Evolutionary conservation across 2,888 invertebrate genomes (phyloP).

Genomic region (Slavum lentiscoides): DNA sequence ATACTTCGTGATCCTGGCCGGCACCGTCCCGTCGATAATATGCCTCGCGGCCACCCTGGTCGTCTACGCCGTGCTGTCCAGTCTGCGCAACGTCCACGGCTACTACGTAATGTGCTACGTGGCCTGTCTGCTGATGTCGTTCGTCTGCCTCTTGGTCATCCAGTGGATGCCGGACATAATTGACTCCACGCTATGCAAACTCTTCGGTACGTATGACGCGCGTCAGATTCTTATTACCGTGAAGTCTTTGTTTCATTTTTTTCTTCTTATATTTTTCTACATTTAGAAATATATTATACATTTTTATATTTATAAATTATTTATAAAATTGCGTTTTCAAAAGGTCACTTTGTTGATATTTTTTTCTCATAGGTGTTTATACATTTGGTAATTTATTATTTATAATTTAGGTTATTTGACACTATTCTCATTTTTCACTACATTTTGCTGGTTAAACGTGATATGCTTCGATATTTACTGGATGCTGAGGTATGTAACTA

Average conservation of each 20-base stretch:
- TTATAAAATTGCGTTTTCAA: too few relatives aligned
- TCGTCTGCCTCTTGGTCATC: conserved; percentile 66
- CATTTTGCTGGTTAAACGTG: conserved; percentile 77
- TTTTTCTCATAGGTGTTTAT: too few relatives aligned
- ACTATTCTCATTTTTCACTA: conserved; percentile 71
- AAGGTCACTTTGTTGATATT: too few relatives aligned
- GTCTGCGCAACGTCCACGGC: conserved; percentile 73
- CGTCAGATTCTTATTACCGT: neutral
- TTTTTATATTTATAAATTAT: too few relatives aligned
- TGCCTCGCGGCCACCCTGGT: conserved; percentile 69
- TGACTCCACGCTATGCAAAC: neutral
- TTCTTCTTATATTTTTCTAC: neutral
- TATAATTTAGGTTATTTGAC: conserved; percentile 67
- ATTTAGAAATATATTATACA: too few relatives aligned
- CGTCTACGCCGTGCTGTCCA: conserved; percentile 70
- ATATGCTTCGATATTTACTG: conserved; percentile 83
- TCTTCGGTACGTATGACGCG: conserved; percentile 6
- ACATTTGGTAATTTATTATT: too few relatives aligned
- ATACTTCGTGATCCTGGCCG: conserved; percentile 57
- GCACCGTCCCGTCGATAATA: conserved; percentile 66
- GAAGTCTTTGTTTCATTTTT: neutral
- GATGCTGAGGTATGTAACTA: conserved; percentile 72
- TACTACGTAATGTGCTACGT: conserved; percentile 74
- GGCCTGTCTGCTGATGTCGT: conserved; percentile 69
- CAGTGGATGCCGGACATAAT: conserved; percentile 60